Conservation (phyloP, 2,888 invertebrate species). For the Cheilosia pagana region DNA sequence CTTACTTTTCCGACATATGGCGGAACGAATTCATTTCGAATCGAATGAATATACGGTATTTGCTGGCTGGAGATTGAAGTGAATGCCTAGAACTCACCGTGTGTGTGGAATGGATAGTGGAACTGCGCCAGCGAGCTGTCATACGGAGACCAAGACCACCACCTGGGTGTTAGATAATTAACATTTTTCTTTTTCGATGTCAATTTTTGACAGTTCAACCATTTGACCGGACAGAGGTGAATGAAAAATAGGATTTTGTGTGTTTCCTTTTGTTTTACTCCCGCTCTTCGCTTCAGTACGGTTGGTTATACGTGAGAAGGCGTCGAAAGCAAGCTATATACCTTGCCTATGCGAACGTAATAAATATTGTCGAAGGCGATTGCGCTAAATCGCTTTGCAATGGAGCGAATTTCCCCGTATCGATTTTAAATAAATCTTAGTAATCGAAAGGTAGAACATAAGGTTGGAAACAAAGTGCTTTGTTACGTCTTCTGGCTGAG, state of each 20-base stretch:
- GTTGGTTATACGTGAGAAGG: slow-evolving; percentile 46
- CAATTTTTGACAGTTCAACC: slow-evolving; percentile 73
- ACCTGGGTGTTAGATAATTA: slow-evolving; percentile 77
- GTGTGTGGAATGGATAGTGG: neutral
- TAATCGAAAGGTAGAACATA: neutral
- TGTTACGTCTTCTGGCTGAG: neutral
- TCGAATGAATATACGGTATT: slow-evolving; percentile 51
- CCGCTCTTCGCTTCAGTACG: neutral
- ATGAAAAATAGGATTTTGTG: slow-evolving; percentile 71
- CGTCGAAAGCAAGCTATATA: slow-evolving; percentile 49
- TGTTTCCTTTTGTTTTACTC: slow-evolving; percentile 21
- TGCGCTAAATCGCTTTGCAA: slow-evolving; percentile 63
- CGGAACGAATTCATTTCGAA: slow-evolving; percentile 76
- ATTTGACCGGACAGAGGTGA: slow-evolving; percentile 69
- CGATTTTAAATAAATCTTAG: slow-evolving; percentile 54
- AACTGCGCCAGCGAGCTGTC: slow-evolving; percentile 33
- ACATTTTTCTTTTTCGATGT: slow-evolving; percentile 76
- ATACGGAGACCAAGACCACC: slow-evolving; percentile 73
- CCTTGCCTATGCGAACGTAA: slow-evolving; percentile 34
- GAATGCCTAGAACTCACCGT: slow-evolving; percentile 26
- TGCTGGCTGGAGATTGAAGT: slow-evolving; percentile 25
- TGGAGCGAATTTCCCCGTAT: slow-evolving; percentile 60
- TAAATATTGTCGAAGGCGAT: slow-evolving; percentile 66
- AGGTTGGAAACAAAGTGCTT: slow-evolving; percentile 1
- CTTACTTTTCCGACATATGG: slow-evolving; percentile 71